Conservation (phyloP, 2,113 vertebrate species). For the Seriola quinqueradiata region DNA sequence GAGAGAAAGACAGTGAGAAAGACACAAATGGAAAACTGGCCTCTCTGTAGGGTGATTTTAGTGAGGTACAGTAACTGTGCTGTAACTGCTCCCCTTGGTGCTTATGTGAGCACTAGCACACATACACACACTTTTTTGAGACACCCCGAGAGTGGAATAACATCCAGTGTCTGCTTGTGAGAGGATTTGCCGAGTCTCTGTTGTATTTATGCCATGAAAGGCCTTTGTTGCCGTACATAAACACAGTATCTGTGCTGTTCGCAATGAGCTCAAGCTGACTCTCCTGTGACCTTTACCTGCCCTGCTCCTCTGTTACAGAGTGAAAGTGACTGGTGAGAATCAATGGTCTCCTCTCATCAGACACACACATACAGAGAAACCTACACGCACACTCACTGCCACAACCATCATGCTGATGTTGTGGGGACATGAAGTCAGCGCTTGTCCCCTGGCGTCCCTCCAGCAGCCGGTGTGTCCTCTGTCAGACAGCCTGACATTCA, state of each 20-base stretch:
- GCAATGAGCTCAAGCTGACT: slow-evolving; percentile 25
- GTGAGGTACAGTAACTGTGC: slow-evolving; percentile 17
- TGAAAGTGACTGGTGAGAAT: slow-evolving; percentile 63
- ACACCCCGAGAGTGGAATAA: slow-evolving; percentile 14
- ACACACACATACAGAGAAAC: slow-evolving; percentile 21
- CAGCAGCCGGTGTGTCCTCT: slow-evolving; percentile 60
- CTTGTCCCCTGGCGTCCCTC: slow-evolving; percentile 56
- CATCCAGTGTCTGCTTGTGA: slow-evolving; percentile 8
- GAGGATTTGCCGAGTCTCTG: slow-evolving; percentile 29
- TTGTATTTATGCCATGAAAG: slow-evolving; percentile 19
- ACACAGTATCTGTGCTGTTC: slow-evolving; percentile 22
- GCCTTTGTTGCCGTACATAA: slow-evolving; percentile 36
- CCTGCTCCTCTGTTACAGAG: slow-evolving; percentile 33
- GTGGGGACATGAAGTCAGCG: slow-evolving; percentile 53
- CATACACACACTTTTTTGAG: neutral
- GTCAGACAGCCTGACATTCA: slow-evolving; percentile 75
- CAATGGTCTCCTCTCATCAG: slow-evolving; percentile 58
- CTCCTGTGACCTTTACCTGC: slow-evolving; percentile 63
- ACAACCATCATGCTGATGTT: slow-evolving; percentile 47
- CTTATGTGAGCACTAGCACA: slow-evolving; percentile 3
- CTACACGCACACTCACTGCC: slow-evolving; percentile 26
- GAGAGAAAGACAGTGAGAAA: neutral
- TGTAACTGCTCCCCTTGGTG: slow-evolving; percentile 33
- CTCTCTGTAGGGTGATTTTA: slow-evolving; percentile 26
- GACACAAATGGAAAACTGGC: slow-evolving; percentile 22